phyloP scores from a whole-genome alignment of 1,140 invertebrate genomes.

The Eriosoma lanigerum region DNA sequence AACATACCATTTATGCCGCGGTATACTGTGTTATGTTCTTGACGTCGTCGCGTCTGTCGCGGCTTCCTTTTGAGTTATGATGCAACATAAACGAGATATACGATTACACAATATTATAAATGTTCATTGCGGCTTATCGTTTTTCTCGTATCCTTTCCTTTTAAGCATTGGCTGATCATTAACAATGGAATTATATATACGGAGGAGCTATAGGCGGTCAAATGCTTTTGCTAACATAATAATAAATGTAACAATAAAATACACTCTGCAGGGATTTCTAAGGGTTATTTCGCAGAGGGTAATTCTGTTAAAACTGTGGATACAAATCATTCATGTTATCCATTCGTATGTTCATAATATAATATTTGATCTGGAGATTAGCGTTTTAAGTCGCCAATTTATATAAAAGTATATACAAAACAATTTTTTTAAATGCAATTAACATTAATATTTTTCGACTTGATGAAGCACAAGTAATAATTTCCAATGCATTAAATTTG shows the following conservation, averaged over 20 bases:
- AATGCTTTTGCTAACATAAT: not conserved
- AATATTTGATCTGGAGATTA: slow-evolving; percentile 33
- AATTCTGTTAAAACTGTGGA: not conserved
- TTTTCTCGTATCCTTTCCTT: slow-evolving; percentile 40
- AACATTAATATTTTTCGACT: slow-evolving; percentile 10
- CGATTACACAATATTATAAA: slow-evolving; percentile 28
- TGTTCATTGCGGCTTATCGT: slow-evolving; percentile 19
- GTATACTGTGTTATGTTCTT: not conserved
- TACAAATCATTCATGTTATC: not conserved
- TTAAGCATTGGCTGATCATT: slow-evolving; percentile 16
- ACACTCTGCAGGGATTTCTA: not conserved
- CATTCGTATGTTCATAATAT: not conserved
- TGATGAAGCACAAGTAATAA: not conserved
- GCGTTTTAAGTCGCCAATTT: not conserved
- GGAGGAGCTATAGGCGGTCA: slow-evolving; percentile 35
- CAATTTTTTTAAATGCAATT: not conserved
- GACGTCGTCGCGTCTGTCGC: slow-evolving; percentile 7
- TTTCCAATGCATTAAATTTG: not conserved
- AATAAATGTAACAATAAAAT: slow-evolving; percentile 42
- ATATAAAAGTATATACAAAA: too few species aligned
- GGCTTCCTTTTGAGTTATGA: slow-evolving; percentile 29
- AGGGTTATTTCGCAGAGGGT: not conserved
- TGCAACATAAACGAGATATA: slow-evolving; percentile 42
- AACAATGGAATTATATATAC: slow-evolving; percentile 4
- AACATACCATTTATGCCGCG: too few species aligned